phyloP scores from a whole-genome alignment of 2,113 vertebrate genomes.

The Carassius gibelio region DNA sequence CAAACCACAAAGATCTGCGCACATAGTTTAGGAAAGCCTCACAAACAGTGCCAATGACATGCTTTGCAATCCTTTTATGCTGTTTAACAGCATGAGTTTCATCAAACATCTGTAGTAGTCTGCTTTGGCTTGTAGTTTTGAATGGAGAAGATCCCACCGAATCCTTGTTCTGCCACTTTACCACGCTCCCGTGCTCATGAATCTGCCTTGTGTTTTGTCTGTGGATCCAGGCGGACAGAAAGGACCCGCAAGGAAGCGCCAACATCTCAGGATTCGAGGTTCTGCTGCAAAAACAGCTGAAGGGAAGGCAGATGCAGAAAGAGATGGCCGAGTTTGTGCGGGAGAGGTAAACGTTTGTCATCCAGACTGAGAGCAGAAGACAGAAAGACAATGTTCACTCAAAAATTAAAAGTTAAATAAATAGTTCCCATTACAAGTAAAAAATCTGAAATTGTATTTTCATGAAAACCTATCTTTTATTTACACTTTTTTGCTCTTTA shows the following conservation, averaged over 20 bases:
- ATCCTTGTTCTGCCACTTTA: neutral
- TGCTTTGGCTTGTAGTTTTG: neutral
- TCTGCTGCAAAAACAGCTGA: constrained; percentile 94
- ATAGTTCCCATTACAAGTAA: too few species aligned
- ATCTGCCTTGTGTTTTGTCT: constrained; percentile 45
- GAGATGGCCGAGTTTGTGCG: constrained; percentile 97
- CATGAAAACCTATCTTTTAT: too few species aligned
- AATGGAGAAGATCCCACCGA: neutral
- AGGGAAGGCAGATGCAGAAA: constrained; percentile 98
- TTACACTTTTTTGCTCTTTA: neutral
- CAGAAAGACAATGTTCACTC: neutral
- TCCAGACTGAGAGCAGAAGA: neutral
- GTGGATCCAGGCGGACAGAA: constrained; percentile 84
- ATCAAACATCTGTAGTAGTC: neutral
- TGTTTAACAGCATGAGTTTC: neutral
- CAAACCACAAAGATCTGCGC: constrained; percentile 12
- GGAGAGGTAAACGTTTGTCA: constrained; percentile 82
- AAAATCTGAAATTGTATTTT: neutral
- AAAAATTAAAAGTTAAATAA: neutral
- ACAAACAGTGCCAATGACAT: neutral
- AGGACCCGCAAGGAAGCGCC: constrained; percentile 88
- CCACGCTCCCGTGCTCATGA: constrained; percentile 17
- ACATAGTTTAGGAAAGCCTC: constrained; percentile 7
- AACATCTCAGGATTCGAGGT: constrained; percentile 92
- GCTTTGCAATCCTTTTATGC: neutral